Evolutionary conservation across 2,113 vertebrate species (phyloP), one percentile per base, ranked within the genome.

Genomic region (Equus przewalskii): DNA sequence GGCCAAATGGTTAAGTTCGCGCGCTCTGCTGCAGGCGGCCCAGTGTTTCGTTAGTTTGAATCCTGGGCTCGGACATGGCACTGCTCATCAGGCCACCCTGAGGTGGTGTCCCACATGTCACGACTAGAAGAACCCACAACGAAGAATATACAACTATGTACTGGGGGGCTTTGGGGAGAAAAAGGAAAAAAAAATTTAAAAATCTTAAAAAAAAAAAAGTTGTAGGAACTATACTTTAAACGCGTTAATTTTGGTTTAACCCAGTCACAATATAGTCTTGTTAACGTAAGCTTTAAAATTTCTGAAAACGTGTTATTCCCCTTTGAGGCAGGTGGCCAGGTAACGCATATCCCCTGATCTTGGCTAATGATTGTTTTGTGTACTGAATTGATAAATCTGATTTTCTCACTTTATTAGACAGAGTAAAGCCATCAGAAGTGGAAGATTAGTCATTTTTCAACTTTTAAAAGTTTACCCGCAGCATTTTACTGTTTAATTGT

Each of bases 391-490:
- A 84, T 22, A 90, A 72, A 44, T 51, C 11, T 60, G 19, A 76
- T 89, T 84, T 91, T 26, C 18, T 69, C 16, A 51, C 78, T 46
- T 75, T 6, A 54, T 87, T 96, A 72, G 4, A 65, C 44, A n/a
- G 91, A 2, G 0, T 80, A 70, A 95, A 88, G 19, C 5, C 7
- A n/a, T 72, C 9, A 26, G 49, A 93, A 62, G 3, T 93, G 21
- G 1, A 11, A 46, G 5, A 5, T 7, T 15, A 78, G 49, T 87
- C 28, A 87, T 89, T 67, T 65, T 65, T 70, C 28, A 73, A 58
- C 15, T 92, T 81, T 89, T 56, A 70, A 86, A 60, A 78, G 33
- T 93, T 81, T 60, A 80, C 60, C 7, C 73, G n/a, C 5, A 83
- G 0, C 4, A 72, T 46, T 95, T 36, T 2, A 70, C 72, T 86